These are phyloP conservation scores for Drosophila neocordata DNA, from an alignment of 1,140 invertebrate genomes.

Conservation along the genomic window DNA sequence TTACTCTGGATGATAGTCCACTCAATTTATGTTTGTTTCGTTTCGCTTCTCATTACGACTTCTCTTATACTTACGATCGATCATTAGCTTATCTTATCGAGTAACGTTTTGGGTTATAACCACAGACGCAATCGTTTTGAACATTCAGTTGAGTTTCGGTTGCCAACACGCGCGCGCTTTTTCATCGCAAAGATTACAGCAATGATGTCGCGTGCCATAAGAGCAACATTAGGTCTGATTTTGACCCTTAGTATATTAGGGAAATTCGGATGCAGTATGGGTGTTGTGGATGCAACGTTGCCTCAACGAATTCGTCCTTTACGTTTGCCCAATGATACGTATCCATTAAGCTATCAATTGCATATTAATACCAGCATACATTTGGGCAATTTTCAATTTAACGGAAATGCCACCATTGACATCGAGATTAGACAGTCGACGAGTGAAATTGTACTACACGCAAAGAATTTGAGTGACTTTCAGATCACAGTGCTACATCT, in stretches of 20 bases:
- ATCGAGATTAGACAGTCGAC: conserved; percentile 81
- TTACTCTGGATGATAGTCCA: not conserved
- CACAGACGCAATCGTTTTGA: conserved; percentile 20
- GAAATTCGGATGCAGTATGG: not conserved
- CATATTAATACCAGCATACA: conserved; percentile 86
- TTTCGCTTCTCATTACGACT: not conserved
- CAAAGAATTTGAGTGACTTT: conserved; percentile 75
- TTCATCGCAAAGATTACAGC: conserved; percentile 30
- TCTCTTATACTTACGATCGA: conserved; percentile 50
- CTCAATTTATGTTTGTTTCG: conserved; percentile 2
- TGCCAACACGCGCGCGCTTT: conserved; percentile 51
- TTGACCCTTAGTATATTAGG: conserved; percentile 19
- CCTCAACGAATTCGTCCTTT: conserved; percentile 64
- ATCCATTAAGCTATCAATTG: conserved; percentile 87
- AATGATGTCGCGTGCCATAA: conserved; percentile 19
- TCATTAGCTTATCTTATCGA: conserved; percentile 70
- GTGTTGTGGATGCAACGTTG: not conserved
- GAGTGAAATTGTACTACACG: conserved; percentile 84
- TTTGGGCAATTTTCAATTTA: conserved; percentile 83
- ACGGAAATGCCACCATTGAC: conserved; percentile 85
- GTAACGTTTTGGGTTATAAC: conserved; percentile 42
- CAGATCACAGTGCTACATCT: conserved; percentile 55
- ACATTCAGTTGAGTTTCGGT: conserved; percentile 64
- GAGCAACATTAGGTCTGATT: conserved; percentile 18
- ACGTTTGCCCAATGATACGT: conserved; percentile 85